A percentile compares a stretch with the other conserved stretches of the same genome.
Evolutionary conservation across 2,113 vertebrate genomes (phyloP).

Genomic region (Copsychus sechellarum): DNA sequence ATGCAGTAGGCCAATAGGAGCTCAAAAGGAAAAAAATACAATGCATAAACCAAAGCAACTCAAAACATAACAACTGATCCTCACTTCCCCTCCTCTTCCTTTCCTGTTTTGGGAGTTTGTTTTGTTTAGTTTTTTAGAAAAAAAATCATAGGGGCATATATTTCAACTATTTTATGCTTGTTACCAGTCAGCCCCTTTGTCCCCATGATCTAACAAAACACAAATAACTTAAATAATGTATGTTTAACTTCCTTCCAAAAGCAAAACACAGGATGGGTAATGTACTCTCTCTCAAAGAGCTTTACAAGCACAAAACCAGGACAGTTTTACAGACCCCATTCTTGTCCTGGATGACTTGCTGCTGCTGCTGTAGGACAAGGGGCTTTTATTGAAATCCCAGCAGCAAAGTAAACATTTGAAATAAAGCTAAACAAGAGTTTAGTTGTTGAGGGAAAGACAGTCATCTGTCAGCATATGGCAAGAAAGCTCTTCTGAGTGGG

Average conservation of each 20-base stretch:
- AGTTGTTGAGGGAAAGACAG: constrained; percentile 38
- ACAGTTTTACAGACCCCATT: constrained; percentile 47
- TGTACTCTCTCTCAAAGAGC: not conserved
- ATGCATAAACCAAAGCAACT: not conserved
- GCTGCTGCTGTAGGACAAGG: constrained; percentile 29
- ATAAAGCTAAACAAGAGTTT: constrained; percentile 59
- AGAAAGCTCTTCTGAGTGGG: not conserved
- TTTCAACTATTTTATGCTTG: not conserved
- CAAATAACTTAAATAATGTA: constrained; percentile 51
- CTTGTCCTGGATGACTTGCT: constrained; percentile 25
- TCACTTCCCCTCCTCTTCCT: not conserved
- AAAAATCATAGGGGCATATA: not conserved
- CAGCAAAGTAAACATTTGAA: constrained; percentile 61
- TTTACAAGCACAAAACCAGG: not conserved
- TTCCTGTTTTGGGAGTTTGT: not conserved
- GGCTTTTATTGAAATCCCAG: constrained; percentile 49
- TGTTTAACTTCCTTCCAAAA: constrained; percentile 61
- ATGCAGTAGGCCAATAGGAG: not conserved
- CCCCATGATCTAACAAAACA: not conserved
- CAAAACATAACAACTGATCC: not conserved
- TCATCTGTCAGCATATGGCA: constrained; percentile 27
- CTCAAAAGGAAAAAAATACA: not conserved
- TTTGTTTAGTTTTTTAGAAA: not conserved
- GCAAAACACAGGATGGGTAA: constrained; percentile 56
- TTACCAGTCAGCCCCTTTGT: constrained; percentile 12